Evolutionary conservation across 35 echinoderm and acorn worm genomes (phyloP).

Genomic region (Eucidaris tribuloides): DNA sequence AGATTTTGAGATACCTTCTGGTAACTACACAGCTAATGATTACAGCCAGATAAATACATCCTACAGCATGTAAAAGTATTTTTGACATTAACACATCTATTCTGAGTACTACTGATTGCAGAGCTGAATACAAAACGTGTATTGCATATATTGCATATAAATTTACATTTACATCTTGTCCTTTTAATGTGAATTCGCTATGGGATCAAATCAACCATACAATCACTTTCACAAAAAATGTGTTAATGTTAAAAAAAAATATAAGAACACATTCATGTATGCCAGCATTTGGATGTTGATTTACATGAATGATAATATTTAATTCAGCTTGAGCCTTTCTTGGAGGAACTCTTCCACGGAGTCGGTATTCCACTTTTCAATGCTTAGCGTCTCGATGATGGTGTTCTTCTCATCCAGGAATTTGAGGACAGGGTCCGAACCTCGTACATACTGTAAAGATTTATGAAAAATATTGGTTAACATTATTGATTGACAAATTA

Average conservation of each 20-base stretch:
- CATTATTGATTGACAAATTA: too few relatives aligned
- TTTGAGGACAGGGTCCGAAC: slow-evolving; percentile 88
- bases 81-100: too few relatives aligned
- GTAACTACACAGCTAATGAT: too few relatives aligned
- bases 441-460: slow-evolving; percentile 77
- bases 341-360: slow-evolving; percentile 96
- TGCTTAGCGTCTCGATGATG: slow-evolving; percentile 85
- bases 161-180: neutral
- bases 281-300: neutral
- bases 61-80: too few relatives aligned
- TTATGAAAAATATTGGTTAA: too few relatives aligned
- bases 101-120: too few relatives aligned
- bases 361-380: slow-evolving; percentile 98
- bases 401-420: slow-evolving; percentile 78
- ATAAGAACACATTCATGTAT: neutral
- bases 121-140: too few relatives aligned
- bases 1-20: too few relatives aligned
- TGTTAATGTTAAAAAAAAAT: neutral
- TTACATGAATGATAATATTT: neutral
- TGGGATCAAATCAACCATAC: too few relatives aligned
- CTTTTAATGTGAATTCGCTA: too few relatives aligned
- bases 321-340: slow-evolving; percentile 40
- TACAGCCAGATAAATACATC: too few relatives aligned
- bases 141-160: neutral
- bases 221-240: neutral